Evolutionary conservation across 1,140 invertebrate genomes (phyloP).

Genomic region (Lepidurus arcticus): DNA sequence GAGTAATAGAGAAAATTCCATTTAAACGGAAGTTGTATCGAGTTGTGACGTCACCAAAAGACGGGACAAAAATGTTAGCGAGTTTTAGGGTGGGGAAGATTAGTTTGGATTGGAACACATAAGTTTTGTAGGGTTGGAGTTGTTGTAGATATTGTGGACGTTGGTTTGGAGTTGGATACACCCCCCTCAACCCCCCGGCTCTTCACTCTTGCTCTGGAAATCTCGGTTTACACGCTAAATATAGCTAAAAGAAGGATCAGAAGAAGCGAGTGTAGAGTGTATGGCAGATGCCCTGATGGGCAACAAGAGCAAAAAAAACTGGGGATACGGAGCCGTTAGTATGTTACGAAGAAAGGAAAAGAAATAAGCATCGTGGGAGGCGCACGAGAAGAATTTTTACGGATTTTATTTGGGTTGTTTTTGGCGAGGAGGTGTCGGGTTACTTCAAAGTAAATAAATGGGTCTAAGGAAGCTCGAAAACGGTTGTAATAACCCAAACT

Average conservation of each 20-base stretch:
- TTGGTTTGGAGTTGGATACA: neutral
- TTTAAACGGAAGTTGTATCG: neutral
- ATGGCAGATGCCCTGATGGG: neutral
- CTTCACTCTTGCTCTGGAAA: neutral
- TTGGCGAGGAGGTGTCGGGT: no score
- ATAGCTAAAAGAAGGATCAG: neutral
- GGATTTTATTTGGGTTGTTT: no score
- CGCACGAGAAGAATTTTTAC: no score
- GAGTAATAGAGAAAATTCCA: neutral
- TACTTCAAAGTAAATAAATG: no score
- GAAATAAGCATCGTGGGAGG: no score
- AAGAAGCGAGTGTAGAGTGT: neutral
- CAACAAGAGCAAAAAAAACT: neutral
- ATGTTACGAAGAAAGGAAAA: no score
- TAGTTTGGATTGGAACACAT: neutral
- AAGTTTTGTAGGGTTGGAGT: neutral
- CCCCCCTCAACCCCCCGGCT: neutral
- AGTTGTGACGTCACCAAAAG: neutral
- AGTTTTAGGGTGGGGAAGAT: neutral
- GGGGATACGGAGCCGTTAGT: no score
- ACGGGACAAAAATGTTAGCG: neutral
- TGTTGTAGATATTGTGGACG: neutral
- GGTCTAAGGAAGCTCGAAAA: no score
- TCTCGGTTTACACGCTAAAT: conserved; percentile 18
- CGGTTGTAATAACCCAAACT: no score